These are phyloP conservation scores for Lasioglossum lativentre DNA, from an alignment of 2,888 invertebrate genomes.

Conservation along the genomic window DNA sequence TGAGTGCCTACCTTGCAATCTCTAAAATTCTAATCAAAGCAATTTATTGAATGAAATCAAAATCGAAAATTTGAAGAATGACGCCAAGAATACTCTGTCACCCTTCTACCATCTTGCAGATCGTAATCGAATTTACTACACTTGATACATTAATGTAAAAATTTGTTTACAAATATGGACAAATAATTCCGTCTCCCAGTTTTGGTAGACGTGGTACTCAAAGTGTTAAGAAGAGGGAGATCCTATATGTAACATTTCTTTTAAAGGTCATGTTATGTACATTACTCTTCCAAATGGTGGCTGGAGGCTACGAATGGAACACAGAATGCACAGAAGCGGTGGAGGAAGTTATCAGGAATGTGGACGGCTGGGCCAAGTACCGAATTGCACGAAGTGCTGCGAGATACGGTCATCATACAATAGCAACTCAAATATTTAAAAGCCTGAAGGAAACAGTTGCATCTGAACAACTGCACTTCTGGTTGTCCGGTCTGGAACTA, in stretches of 20 bases:
- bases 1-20: not conserved
- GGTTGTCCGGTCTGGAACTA: conserved; percentile 92
- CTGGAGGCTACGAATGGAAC: conserved; percentile 90
- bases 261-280: conserved; percentile 91
- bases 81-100: too few species aligned
- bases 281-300: conserved; percentile 92
- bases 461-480: conserved; percentile 95
- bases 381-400: conserved; percentile 94
- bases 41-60: not conserved
- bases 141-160: not conserved
- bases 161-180: not conserved
- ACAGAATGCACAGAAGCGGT: conserved; percentile 87
- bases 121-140: too few species aligned
- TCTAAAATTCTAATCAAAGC: not conserved
- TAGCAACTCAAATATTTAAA: conserved; percentile 89
- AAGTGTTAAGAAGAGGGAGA: not conserved
- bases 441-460: conserved; percentile 90
- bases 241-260: conserved; percentile 18
- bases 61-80: not conserved
- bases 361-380: conserved; percentile 94
- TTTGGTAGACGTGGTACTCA: not conserved
- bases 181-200: not conserved
- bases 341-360: conserved; percentile 86
- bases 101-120: too few species aligned
- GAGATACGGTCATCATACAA: conserved; percentile 92